Percentiles rank a stretch among this genome's conserved stretches.
Conservation (phyloP, 2,888 invertebrate genomes). For the Rhamphomyia laevipes region DNA sequence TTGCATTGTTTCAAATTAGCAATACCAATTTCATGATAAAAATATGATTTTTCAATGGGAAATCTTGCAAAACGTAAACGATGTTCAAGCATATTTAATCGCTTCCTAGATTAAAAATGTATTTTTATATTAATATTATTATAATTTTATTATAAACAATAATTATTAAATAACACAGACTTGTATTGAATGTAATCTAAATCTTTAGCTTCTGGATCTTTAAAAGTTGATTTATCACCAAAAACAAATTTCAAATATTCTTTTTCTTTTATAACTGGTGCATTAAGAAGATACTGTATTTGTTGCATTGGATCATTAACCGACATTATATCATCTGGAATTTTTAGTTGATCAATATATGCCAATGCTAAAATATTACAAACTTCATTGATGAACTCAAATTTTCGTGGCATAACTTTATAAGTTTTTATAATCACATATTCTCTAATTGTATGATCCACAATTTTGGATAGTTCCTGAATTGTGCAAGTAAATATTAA, state of each 20-base stretch:
- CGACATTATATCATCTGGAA: neutral
- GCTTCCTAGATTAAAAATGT: neutral
- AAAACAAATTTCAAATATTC: slow-evolving; percentile 15
- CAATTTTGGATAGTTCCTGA: no score
- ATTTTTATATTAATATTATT: neutral
- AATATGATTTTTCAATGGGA: slow-evolving; percentile 24
- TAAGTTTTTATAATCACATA: slow-evolving; percentile 30
- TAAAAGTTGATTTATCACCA: slow-evolving; percentile 24
- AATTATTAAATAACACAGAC: slow-evolving; percentile 14
- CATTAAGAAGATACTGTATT: neutral
- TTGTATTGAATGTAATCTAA: slow-evolving; percentile 20
- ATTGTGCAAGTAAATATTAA: no score
- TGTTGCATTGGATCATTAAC: neutral
- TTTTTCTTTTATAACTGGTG: neutral
- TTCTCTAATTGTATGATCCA: no score
- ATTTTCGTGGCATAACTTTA: slow-evolving; percentile 35
- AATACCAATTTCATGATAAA: slow-evolving; percentile 25
- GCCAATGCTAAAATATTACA: slow-evolving; percentile 31
- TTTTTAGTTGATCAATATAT: slow-evolving; percentile 23
- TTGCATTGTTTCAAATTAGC: slow-evolving; percentile 19
- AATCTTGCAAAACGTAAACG: slow-evolving; percentile 22
- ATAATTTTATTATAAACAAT: neutral
- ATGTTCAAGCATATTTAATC: slow-evolving; percentile 11
- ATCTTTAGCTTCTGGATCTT: slow-evolving; percentile 20
- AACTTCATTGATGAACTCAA: slow-evolving; percentile 33